Evolutionary conservation across 2,113 vertebrate genomes (phyloP).

Genomic region (Takifugu flavidus): DNA sequence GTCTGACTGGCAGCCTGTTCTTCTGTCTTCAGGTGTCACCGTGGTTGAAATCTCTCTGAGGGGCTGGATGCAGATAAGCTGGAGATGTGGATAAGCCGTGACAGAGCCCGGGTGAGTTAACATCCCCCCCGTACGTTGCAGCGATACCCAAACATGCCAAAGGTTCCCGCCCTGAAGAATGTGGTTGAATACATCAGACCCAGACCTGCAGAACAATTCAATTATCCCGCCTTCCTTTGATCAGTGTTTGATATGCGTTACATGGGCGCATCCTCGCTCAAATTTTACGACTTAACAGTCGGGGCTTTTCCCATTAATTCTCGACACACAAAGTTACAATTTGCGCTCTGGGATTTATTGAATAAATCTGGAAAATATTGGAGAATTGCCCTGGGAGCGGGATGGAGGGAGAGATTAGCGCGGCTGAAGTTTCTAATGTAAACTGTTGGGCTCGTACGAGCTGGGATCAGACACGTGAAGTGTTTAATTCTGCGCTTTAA

Average conservation of each 20-base stretch:
- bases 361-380: slow-evolving; percentile 68
- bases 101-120: slow-evolving; percentile 69
- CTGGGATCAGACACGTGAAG: slow-evolving; percentile 73
- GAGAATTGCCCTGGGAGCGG: slow-evolving; percentile 45
- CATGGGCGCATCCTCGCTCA: slow-evolving; percentile 67
- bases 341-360: slow-evolving; percentile 62
- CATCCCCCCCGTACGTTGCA: slow-evolving; percentile 54
- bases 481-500: slow-evolving; percentile 57
- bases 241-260: slow-evolving; percentile 86
- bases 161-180: slow-evolving; percentile 86
- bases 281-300: slow-evolving; percentile 78
- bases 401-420: slow-evolving; percentile 56
- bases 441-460: slow-evolving; percentile 49
- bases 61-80: slow-evolving; percentile 70
- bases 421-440: slow-evolving; percentile 67
- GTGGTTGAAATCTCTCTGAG: slow-evolving; percentile 74
- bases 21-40: slow-evolving; percentile 64
- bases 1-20: slow-evolving; percentile 77
- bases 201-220: slow-evolving; percentile 93
- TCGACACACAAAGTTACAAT: slow-evolving; percentile 70
- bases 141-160: slow-evolving; percentile 86
- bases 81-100: slow-evolving; percentile 85
- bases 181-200: slow-evolving; percentile 89
- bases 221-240: slow-evolving; percentile 93
- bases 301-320: slow-evolving; percentile 75